Evolutionary conservation across 2,113 vertebrate species (phyloP), one percentile per base, ranked within the genome.

Genomic region (Thymallus thymallus): DNA sequence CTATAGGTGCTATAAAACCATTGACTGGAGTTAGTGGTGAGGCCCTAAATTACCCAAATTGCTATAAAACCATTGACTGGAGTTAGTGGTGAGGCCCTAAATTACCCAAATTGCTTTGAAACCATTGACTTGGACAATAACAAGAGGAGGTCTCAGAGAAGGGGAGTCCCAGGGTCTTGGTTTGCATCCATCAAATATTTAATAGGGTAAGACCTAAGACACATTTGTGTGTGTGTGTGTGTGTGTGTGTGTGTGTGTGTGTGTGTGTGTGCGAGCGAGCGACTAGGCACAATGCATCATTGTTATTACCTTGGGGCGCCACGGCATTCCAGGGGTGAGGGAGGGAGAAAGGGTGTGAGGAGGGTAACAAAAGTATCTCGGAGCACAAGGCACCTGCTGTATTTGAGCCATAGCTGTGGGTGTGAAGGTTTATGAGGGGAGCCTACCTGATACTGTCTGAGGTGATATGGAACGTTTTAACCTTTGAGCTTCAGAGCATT

Each of bases 61-160:
- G 18, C 61, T 75, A 68, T 85, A 75, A 82, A 84, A 68, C 69
- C 65, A 74, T 71, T 75, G 23, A 18, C 23, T 9, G 45, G 45
- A 67, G 69, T 35, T 67, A 23, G 35, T 58, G 55, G 16, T 1
- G 35, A 72, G 58, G 72, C 23, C 73, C 2, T 74, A 46, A 26
- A 26, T 26, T 2, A 26, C 26, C 26, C 26, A 71, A 80, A 4
- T 65, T 16, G 12, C 51, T 6, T 6, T 55, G 51, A 55, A 55
- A 55, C 51, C n/a, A n/a, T n/a, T n/a, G n/a, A n/a, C n/a, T n/a
- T n/a, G n/a, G n/a, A n/a, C n/a, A n/a, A n/a, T 71, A 72, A 84
- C 65, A 76, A 73, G 68, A 76, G 29, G 24, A n/a, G 23, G 32
- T 23, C 48, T 13, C 76, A 51, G 48, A 51, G 48, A 51, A 51